Evolutionary conservation across 2,888 invertebrate species (phyloP), one percentile per base, ranked within the genome.

Genomic region (Meliscaeva auricollis): DNA sequence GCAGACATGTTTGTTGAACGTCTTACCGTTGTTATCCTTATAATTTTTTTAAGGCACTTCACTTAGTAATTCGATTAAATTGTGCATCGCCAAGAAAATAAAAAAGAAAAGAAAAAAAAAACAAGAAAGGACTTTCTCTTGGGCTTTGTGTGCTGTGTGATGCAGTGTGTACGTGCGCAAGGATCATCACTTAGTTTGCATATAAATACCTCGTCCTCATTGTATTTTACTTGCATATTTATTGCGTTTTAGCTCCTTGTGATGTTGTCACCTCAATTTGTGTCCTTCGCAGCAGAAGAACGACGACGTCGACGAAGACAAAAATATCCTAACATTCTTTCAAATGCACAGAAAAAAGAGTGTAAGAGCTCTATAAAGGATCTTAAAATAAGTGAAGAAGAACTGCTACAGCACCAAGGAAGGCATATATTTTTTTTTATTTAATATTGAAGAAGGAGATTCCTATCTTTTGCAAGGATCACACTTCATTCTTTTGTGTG

Each of bases 221-320:
- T 85, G 72, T 73, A 70, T 74, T 66, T 64, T 69, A 50, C 76
- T 68, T 76, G 80, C 76, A 80, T 85, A 85, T 76, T 80, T 85
- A 85, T 85, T 85, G 80, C 84, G 76, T 80, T 80, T 75, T 68
- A 81, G 69, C 56, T 70, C 46, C 46, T 75, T 81, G 64, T 46
- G 75, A 79, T 79, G 70, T 78, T 83, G 78, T 79, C 83, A 79
- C 79, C 79, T 79, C 78, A 78, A 83, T 77, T 77, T 78, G 75
- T 70, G 75, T 62, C 66, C 50, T 56, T 32, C 7, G 54, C 17
- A 54, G 20, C 1, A 54, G 38, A 1, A 17, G 9, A 30, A 32
- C 20, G n/a, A n/a, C 1, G 0, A 3, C 38, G 13, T 0, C 17
- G 13, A 6, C 17, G 60, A 52, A 13, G 17, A 50, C 50, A 56